These are phyloP conservation scores for Sphenodon punctatus DNA, from an alignment of 2,797 vertebrate genomes.

Conservation along the genomic window DNA sequence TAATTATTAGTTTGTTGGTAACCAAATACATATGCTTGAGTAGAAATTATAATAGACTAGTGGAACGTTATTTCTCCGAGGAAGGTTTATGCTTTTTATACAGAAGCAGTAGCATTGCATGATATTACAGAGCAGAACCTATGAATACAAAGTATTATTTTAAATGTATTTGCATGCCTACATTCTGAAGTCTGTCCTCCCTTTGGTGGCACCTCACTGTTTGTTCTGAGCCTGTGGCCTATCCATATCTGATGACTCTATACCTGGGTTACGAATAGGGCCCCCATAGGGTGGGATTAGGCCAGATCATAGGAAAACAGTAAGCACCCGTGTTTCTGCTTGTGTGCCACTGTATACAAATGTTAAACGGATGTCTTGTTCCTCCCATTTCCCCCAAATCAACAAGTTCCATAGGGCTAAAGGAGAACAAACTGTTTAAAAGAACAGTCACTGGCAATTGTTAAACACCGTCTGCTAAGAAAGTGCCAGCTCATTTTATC, in stretches of 20 bases:
- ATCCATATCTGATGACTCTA: fast-evolving
- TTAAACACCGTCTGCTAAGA: background rate
- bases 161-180: background rate
- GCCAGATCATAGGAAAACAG: background rate
- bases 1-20: slow-evolving; percentile 45
- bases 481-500: background rate
- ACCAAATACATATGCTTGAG: background rate
- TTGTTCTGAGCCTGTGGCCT: background rate
- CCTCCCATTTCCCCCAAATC: background rate
- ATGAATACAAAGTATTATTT: background rate
- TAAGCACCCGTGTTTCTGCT: background rate
- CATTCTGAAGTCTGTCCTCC: background rate
- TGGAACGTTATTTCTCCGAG: background rate
- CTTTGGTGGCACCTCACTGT: no score
- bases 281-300: fast-evolving
- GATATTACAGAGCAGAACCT: background rate
- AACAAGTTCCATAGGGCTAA: background rate
- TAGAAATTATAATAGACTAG: background rate
- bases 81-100: background rate
- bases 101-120: background rate
- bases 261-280: background rate
- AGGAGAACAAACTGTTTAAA: background rate
- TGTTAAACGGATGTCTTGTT: background rate
- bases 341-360: background rate
- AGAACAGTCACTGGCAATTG: background rate